Evolutionary conservation across 2,113 vertebrate genomes (phyloP), one percentile per base, ranked within the genome.

Genomic region (Urocitellus parryii): DNA sequence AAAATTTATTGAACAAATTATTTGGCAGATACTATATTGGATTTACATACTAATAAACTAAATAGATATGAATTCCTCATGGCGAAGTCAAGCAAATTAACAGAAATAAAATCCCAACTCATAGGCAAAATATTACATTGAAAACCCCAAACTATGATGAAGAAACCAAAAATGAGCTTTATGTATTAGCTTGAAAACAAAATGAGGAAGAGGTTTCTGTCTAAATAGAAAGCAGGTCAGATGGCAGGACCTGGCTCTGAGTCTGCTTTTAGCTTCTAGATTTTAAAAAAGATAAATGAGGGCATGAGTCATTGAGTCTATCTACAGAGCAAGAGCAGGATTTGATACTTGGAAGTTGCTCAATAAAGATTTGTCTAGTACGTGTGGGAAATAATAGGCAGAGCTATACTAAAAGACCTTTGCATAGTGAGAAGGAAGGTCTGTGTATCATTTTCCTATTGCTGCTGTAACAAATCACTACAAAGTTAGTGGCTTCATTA

Each of bases 341-440:
- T 56, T 42, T 68, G 76, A 48, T 12, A 56, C 3, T 8, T 22
- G 68, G 56, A 48, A 78, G 18, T 61, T 56, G 17, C 51, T 29
- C 29, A 83, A 45, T 88, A 88, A 76, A 83, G 24, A 74, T 56
- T 74, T 61, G 27, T 84, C 80, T 45, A 72, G 34, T 78, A 85
- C 42, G 37, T 63, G 17, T 77, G 22, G 48, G 4, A 85, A 37
- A 68, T 92, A 67, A 12, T 13, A 88, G 61, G 20, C 61, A 22
- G 10, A 1, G 17, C 9, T 42, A 0, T 20, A 56, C n/a, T 37
- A 78, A 1, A 34, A 24, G n/a, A 20, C 3, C 5, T 37, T 1
- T 24, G 24, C 9, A n/a, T 48, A 5, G 22, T n/a, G 4, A 74
- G 45, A 81, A 68, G 20, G 45, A 81, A 68, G 24, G 8, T 24